Percentiles rank a stretch among this genome's conserved stretches.
These are phyloP conservation scores for Platerodrilus igneus DNA, from an alignment of 2,888 invertebrate genomes.

Conservation along the genomic window DNA sequence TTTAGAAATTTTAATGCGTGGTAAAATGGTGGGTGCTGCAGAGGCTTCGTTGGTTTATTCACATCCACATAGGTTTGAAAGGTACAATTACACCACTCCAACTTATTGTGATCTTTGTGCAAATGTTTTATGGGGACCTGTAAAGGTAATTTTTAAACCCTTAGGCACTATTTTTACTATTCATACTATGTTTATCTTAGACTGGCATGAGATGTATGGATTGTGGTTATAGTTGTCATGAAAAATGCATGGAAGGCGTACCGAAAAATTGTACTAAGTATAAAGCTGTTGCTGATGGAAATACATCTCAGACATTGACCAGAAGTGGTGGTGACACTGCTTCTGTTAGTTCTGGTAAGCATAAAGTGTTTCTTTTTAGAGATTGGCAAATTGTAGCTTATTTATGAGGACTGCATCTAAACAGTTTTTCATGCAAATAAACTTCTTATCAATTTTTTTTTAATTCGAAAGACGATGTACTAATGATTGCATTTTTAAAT, in stretches of 20 bases:
- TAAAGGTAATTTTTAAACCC: conserved; percentile 58
- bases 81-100: conserved; percentile 79
- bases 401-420: too few species aligned
- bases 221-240: conserved; percentile 93
- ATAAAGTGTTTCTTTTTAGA: too few species aligned
- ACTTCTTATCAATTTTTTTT: too few species aligned
- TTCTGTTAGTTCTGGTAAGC: conserved; percentile 66
- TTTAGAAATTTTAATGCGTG: conserved; percentile 82
- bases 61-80: conserved; percentile 78
- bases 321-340: conserved; percentile 61
- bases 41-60: conserved; percentile 59
- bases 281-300: conserved; percentile 52
- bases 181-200: conserved; percentile 32
- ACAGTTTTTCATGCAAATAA: too few species aligned
- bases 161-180: conserved; percentile 11
- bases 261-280: conserved; percentile 83
- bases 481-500: too few species aligned
- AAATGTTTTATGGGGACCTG: conserved; percentile 87
- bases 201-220: conserved; percentile 68
- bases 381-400: too few species aligned
- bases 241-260: conserved; percentile 84
- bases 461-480: too few species aligned
- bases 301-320: conserved; percentile 39
- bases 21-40: conserved; percentile 54
- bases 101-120: conserved; percentile 88